These are phyloP conservation scores for Onychomys leucogaster DNA, from an alignment of 2,797 vertebrate genomes.

Conservation along the genomic window DNA sequence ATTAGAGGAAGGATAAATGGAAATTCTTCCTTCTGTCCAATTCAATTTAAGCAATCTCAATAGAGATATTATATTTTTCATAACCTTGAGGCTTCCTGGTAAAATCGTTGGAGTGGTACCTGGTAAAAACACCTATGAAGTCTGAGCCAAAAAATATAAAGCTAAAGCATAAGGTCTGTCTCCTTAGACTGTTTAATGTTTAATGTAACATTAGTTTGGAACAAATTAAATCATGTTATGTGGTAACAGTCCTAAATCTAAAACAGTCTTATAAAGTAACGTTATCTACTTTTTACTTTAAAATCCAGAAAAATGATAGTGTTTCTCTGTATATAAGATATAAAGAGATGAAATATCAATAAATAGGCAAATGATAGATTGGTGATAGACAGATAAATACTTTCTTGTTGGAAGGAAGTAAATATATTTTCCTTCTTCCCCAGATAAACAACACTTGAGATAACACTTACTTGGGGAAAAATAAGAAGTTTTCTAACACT, in stretches of 20 bases:
- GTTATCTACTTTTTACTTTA: slow-evolving; percentile 23
- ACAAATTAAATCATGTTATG: slow-evolving; percentile 17
- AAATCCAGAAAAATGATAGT: not conserved
- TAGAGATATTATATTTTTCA: not conserved
- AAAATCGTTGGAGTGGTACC: not conserved
- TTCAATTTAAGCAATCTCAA: not conserved
- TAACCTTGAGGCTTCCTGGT: not conserved
- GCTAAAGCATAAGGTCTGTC: not conserved
- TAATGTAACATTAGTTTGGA: not conserved
- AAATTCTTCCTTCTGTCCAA: slow-evolving; percentile 38
- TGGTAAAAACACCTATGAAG: not conserved
- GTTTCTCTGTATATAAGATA: not conserved
- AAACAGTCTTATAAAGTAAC: not conserved
- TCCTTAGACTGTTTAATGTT: not conserved
- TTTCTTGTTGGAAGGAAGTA: not conserved
- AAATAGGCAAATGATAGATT: not conserved
- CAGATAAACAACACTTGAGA: slow-evolving; percentile 75
- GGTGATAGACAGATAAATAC: not conserved
- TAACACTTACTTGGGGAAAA: slow-evolving; percentile 74
- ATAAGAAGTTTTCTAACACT: slow-evolving; percentile 73
- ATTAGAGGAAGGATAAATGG: slow-evolving; percentile 57
- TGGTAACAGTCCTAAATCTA: not conserved
- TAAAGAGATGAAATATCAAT: not conserved
- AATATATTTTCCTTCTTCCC: slow-evolving; percentile 38
- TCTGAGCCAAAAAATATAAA: not conserved